A percentile compares a stretch with the other conserved stretches of the same genome.
Conservation (phyloP, 2,888 invertebrate genomes). For the Stratiomys singularior region DNA sequence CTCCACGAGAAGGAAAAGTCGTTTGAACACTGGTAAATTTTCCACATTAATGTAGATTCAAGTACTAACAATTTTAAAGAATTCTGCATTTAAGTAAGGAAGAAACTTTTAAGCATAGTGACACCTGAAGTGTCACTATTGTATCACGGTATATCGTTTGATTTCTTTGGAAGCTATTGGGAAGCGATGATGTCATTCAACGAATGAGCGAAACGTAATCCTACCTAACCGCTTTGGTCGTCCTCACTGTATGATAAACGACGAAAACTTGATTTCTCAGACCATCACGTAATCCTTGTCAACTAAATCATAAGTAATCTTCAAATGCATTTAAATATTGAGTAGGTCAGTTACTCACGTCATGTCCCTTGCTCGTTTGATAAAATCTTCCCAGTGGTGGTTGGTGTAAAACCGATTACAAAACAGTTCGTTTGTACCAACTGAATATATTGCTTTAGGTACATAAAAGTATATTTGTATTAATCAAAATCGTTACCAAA, state of each 20-base stretch:
- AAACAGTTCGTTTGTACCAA: constrained; percentile 20
- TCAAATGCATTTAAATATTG: not conserved
- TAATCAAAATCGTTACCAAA: not conserved
- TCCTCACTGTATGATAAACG: no score
- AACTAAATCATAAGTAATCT: not conserved
- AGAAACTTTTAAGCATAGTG: no score
- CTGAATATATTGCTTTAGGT: no score
- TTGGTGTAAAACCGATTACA: constrained; percentile 5
- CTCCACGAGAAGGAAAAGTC: no score
- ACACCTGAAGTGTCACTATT: no score
- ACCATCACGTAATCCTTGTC: not conserved
- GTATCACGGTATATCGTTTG: not conserved
- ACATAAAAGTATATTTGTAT: not conserved
- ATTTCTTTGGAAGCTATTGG: not conserved
- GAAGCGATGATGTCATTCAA: constrained; percentile 6
- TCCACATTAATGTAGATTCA: no score
- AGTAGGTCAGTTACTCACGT: not conserved
- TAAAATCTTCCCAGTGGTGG: not conserved
- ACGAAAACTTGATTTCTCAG: no score
- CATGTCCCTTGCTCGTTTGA: not conserved
- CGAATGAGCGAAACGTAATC: not conserved
- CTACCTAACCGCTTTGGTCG: not conserved
- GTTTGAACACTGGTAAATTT: no score
- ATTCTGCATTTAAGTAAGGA: no score
- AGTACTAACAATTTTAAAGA: no score